Percentiles rank a stretch among this genome's conserved stretches.
Evolutionary conservation across 2,888 invertebrate genomes (phyloP).

Genomic region (Ceriagrion tenellum): DNA sequence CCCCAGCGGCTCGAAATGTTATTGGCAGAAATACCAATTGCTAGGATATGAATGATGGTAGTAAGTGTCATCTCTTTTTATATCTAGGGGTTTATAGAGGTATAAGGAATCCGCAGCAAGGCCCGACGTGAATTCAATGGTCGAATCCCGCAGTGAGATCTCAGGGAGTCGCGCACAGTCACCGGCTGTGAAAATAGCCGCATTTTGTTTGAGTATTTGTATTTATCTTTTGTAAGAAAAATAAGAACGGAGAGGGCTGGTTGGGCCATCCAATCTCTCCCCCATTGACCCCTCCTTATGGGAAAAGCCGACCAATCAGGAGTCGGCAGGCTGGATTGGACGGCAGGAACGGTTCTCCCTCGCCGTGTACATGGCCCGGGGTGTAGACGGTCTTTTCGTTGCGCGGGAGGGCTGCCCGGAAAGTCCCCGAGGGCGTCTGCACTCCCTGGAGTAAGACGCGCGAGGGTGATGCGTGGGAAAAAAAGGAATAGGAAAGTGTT

Average conservation of each 20-base stretch:
- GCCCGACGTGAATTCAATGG: neutral
- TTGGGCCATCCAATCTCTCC: neutral
- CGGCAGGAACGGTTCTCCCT: neutral
- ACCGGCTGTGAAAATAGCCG: neutral
- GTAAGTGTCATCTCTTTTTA: no score
- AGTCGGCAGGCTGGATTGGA: neutral
- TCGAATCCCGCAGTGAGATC: neutral
- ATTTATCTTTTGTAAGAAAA: neutral
- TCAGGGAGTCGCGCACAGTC: neutral
- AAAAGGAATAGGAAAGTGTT: neutral
- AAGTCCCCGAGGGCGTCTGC: neutral
- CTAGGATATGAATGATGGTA: no score
- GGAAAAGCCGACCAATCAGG: neutral
- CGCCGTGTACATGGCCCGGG: neutral
- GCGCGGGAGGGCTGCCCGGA: neutral
- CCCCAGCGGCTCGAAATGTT: no score
- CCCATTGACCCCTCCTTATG: neutral
- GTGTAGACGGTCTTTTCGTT: neutral
- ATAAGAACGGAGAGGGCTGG: neutral
- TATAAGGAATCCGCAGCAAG: neutral
- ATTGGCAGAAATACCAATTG: no score
- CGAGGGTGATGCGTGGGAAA: neutral
- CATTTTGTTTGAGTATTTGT: neutral
- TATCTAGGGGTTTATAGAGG: no score
- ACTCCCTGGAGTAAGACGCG: neutral